These are phyloP conservation scores for Drosophila equinoxialis DNA, from an alignment of 1,140 invertebrate genomes.

Conservation along the genomic window DNA sequence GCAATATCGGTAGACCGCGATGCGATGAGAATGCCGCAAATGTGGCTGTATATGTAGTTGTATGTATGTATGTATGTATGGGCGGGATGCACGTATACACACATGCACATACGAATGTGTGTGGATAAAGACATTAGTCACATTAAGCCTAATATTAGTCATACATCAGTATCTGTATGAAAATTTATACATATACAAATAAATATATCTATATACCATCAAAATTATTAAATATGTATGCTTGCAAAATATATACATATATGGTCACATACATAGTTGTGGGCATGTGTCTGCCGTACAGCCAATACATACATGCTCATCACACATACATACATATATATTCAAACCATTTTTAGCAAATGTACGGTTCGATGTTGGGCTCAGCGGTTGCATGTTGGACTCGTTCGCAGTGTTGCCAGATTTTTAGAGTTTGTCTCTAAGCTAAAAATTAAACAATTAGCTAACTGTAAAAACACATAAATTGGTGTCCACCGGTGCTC, in stretches of 20 bases:
- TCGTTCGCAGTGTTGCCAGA: too few species aligned
- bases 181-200: conserved; percentile 41
- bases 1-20: conserved; percentile 11
- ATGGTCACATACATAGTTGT: conserved; percentile 30
- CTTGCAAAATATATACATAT: conserved; percentile 31
- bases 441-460: too few species aligned
- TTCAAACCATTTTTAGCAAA: conserved; percentile 17
- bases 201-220: conserved; percentile 34
- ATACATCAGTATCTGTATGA: not conserved
- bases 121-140: conserved; percentile 1
- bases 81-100: conserved; percentile 10
- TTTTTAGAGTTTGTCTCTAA: too few species aligned
- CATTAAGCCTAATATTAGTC: conserved; percentile 11
- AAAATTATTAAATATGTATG: conserved; percentile 58
- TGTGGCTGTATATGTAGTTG: not conserved
- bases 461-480: too few species aligned
- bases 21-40: conserved; percentile 1
- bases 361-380: not conserved
- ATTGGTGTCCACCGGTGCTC: too few species aligned
- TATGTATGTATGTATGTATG: not conserved
- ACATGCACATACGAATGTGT: conserved; percentile 27
- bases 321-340: not conserved
- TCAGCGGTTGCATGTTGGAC: too few species aligned
- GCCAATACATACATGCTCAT: conserved; percentile 19
- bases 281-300: conserved; percentile 1